phyloP scores from a whole-genome alignment of 2,113 vertebrate species.

The Gallinago undulata region DNA sequence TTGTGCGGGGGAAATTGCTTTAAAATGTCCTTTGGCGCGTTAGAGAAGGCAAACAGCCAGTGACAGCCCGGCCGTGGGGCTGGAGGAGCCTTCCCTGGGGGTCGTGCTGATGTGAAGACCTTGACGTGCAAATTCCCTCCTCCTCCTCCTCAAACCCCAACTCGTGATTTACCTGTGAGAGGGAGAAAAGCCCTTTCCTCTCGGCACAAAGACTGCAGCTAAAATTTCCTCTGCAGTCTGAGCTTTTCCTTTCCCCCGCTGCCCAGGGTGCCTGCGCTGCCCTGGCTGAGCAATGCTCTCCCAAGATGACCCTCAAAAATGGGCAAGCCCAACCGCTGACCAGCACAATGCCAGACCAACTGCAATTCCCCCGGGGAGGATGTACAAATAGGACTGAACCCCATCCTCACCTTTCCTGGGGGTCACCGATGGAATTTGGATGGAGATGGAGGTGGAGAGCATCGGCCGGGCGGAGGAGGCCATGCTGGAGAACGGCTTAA shows the following conservation, averaged over 20 bases:
- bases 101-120: neutral
- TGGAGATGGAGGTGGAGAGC: neutral
- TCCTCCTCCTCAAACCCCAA: neutral
- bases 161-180: neutral
- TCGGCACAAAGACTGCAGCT: accelerated
- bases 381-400: neutral
- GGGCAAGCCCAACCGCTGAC: neutral
- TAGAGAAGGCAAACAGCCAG: neutral
- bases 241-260: neutral
- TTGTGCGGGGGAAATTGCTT: neutral
- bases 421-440: neutral
- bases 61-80: neutral
- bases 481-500: neutral
- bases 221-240: neutral
- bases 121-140: neutral
- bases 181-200: neutral
- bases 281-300: neutral
- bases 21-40: neutral
- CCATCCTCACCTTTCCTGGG: neutral
- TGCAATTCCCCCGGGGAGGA: neutral
- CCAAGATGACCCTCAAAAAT: neutral
- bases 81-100: neutral
- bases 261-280: neutral
- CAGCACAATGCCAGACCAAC: neutral
- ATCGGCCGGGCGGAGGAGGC: accelerated